phyloP scores from a whole-genome alignment of 1,140 invertebrate genomes.

The Hyles vespertilio region DNA sequence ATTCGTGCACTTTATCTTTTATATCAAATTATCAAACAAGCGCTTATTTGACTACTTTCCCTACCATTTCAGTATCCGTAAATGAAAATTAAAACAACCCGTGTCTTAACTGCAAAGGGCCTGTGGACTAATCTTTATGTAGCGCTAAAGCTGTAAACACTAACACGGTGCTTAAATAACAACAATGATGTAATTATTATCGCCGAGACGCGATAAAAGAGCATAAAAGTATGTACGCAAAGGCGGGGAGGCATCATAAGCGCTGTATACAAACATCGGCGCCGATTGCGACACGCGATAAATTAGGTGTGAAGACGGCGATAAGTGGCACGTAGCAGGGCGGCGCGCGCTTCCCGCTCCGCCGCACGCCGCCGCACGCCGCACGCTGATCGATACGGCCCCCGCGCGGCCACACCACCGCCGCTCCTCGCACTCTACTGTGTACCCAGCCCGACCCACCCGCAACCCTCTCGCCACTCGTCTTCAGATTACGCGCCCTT shows the following conservation, averaged over 20 bases:
- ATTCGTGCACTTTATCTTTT: too few species aligned
- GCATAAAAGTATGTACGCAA: slow-evolving; percentile 19
- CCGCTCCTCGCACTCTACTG: not conserved
- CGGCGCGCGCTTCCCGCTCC: slow-evolving; percentile 28
- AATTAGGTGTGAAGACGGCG: slow-evolving; percentile 68
- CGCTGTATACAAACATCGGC: slow-evolving; percentile 34
- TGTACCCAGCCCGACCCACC: too few species aligned
- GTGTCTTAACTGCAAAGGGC: too few species aligned
- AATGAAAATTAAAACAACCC: too few species aligned
- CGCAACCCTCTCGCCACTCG: slow-evolving; percentile 2
- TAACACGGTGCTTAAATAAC: too few species aligned
- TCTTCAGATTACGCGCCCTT: slow-evolving; percentile 7
- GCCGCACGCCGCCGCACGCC: slow-evolving; percentile 20
- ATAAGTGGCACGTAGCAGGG: slow-evolving; percentile 47
- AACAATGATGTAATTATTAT: slow-evolving; percentile 2
- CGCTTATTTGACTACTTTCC: too few species aligned
- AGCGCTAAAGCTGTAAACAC: too few species aligned
- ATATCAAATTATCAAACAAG: too few species aligned
- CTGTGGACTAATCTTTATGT: too few species aligned
- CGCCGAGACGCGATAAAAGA: slow-evolving; percentile 13
- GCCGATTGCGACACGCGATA: slow-evolving; percentile 55
- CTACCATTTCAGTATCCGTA: too few species aligned
- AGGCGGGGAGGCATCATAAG: slow-evolving; percentile 19
- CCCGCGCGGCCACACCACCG: slow-evolving; percentile 25
- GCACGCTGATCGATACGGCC: slow-evolving; percentile 48